Percentiles rank a stretch among this genome's conserved stretches.
Evolutionary conservation across 2,888 invertebrate genomes (phyloP).

Genomic region (Euzetes globulus): DNA sequence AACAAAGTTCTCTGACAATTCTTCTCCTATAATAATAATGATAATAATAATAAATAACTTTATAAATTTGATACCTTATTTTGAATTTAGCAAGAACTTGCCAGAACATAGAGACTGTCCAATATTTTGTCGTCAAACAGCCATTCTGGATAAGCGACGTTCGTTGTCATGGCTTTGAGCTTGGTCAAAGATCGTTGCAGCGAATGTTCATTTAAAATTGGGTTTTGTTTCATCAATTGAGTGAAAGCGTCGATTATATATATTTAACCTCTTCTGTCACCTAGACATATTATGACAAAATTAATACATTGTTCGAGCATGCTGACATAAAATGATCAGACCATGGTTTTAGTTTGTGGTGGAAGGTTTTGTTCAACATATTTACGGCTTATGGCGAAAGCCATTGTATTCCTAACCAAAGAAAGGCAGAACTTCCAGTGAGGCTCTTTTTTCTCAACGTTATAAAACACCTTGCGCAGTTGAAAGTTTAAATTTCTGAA

Average conservation of each 20-base stretch:
- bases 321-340: neutral
- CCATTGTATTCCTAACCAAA: neutral
- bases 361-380: neutral
- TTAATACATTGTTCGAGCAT: neutral
- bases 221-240: neutral
- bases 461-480: neutral
- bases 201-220: neutral
- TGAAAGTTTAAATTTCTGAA: neutral
- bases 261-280: neutral
- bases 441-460: neutral
- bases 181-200: slow-evolving; percentile 45
- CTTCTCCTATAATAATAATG: too few species aligned
- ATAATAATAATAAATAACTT: neutral
- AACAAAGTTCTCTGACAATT: too few species aligned
- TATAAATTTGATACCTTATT: neutral
- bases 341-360: neutral
- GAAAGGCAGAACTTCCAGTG: neutral
- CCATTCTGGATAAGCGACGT: slow-evolving; percentile 52
- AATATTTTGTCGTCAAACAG: slow-evolving; percentile 44
- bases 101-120: neutral
- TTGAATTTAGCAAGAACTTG: neutral
- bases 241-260: neutral
- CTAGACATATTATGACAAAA: neutral
- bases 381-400: neutral
- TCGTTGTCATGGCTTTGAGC: slow-evolving; percentile 50